These are phyloP conservation scores for Nomada flava DNA, from an alignment of 2,888 invertebrate species.

Conservation along the genomic window DNA sequence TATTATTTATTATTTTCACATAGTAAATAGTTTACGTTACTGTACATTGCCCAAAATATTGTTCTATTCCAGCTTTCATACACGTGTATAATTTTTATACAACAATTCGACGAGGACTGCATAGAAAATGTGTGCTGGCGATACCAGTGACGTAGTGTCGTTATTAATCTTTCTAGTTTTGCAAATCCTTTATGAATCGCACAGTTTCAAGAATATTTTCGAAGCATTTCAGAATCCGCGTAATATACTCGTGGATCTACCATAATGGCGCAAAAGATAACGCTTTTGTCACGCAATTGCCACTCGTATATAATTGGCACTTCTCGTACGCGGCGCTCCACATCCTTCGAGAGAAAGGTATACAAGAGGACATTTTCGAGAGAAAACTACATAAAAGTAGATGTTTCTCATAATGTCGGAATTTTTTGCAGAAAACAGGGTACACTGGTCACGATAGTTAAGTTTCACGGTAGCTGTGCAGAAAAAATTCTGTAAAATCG, in stretches of 20 bases:
- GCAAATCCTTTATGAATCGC: not conserved
- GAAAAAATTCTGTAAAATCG: no score
- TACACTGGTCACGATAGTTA: not conserved
- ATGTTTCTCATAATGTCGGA: conserved; percentile 7
- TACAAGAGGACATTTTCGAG: conserved; percentile 26
- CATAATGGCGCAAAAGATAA: conserved; percentile 26
- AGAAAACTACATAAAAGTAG: conserved; percentile 23
- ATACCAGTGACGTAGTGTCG: not conserved
- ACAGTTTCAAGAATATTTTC: not conserved
- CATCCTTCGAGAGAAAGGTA: conserved; percentile 36
- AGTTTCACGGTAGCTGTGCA: not conserved
- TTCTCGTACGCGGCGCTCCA: conserved; percentile 41
- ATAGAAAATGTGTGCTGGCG: conserved; percentile 1
- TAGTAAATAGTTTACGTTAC: no score
- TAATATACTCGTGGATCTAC: conserved; percentile 8
- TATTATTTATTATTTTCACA: no score
- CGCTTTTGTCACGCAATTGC: conserved; percentile 50
- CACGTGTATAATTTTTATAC: not conserved
- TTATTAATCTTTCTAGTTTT: conserved; percentile 1
- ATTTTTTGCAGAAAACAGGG: conserved; percentile 7
- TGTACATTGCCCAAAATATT: no score
- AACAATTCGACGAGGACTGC: not conserved
- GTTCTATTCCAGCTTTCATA: no score
- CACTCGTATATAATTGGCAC: conserved; percentile 52
- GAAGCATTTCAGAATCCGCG: conserved; percentile 1